These are phyloP conservation scores for Halcyon chelicuti DNA, from an alignment of 2,797 vertebrate genomes.

Conservation along the genomic window DNA sequence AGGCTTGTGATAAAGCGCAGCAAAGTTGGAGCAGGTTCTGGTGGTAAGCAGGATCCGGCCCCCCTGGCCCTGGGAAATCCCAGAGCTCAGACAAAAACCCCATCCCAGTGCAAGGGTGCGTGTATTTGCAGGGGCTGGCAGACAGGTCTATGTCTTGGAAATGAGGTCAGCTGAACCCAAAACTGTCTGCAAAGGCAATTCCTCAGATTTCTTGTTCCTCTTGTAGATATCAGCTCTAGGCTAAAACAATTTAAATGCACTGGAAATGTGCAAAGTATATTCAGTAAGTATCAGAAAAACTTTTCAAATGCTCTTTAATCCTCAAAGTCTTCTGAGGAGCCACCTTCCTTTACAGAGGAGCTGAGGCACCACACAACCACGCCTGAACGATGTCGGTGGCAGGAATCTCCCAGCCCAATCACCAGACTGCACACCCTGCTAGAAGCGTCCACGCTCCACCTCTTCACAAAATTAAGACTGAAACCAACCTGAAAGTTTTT, in stretches of 20 bases:
- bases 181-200: background rate
- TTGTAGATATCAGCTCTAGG: background rate
- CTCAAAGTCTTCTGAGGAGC: background rate
- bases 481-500: background rate
- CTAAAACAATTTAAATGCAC: background rate
- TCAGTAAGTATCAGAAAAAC: background rate
- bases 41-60: background rate
- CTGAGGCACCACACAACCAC: background rate
- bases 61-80: rapidly evolving
- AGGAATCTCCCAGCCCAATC: background rate
- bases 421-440: background rate
- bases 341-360: background rate
- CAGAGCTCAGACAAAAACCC: background rate
- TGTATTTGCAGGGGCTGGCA: background rate
- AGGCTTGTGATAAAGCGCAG: rapidly evolving
- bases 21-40: background rate
- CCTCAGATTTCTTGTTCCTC: background rate
- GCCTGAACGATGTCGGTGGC: background rate
- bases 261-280: background rate
- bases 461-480: background rate
- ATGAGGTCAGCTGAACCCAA: background rate
- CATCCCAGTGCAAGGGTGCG: no score
- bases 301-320: background rate
- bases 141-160: background rate
- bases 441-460: background rate